These are phyloP conservation scores for Donacobius atricapilla DNA, from an alignment of 2,113 vertebrate genomes.

Conservation along the genomic window DNA sequence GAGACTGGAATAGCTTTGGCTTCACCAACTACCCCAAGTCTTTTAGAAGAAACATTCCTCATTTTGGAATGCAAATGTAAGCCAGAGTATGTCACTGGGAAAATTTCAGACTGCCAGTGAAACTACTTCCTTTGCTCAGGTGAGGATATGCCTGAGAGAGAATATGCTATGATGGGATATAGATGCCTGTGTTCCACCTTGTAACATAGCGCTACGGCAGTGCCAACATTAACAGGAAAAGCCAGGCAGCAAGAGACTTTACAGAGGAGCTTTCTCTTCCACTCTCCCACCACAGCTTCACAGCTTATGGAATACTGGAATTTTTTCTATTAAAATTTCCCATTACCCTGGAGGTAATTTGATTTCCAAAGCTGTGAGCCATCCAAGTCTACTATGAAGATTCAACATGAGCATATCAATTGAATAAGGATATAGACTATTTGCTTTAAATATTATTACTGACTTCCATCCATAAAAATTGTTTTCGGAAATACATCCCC, in stretches of 20 bases:
- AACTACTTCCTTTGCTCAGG: slow-evolving; percentile 1
- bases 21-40: background rate
- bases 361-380: background rate
- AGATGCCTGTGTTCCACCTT: background rate
- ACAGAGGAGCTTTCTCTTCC: background rate
- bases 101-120: background rate
- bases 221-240: background rate
- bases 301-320: background rate
- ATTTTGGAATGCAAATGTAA: slow-evolving; percentile 7
- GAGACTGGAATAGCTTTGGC: background rate
- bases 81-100: background rate
- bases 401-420: background rate
- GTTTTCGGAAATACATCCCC: background rate
- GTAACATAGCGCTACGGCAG: background rate
- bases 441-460: background rate
- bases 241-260: background rate
- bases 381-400: background rate
- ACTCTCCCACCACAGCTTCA: background rate
- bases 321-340: background rate
- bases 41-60: slow-evolving; percentile 10
- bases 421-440: background rate
- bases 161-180: background rate
- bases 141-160: background rate
- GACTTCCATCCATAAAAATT: background rate
- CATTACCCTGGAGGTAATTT: background rate